Conservation (phyloP, 2,888 invertebrate genomes). For the Microdon myrmicae region DNA sequence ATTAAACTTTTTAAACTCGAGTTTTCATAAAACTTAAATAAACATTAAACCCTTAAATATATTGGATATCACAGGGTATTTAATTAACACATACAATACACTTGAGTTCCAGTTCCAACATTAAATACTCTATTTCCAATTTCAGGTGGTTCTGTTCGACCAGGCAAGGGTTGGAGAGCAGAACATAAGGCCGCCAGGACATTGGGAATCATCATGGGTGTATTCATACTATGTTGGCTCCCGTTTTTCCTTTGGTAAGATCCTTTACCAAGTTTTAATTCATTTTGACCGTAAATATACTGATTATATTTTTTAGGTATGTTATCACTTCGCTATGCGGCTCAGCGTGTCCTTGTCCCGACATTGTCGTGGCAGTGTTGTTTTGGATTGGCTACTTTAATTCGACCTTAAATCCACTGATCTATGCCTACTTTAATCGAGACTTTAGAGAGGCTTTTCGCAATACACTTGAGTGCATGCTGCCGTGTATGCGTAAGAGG, state of each 20-base stretch:
- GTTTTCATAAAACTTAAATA: no score
- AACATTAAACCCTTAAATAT: no score
- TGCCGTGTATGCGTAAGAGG: conserved; percentile 76
- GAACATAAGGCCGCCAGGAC: conserved; percentile 95
- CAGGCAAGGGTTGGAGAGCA: conserved; percentile 85
- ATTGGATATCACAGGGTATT: no score
- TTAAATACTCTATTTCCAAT: conserved; percentile 21
- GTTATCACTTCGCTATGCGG: conserved; percentile 86
- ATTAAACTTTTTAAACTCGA: no score
- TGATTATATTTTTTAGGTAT: conserved; percentile 72
- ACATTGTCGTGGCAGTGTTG: conserved; percentile 86
- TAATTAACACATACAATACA: no score
- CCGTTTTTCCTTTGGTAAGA: conserved; percentile 96
- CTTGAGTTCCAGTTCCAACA: neutral
- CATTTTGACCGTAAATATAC: neutral
- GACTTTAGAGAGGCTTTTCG: conserved; percentile 97
- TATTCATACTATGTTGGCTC: conserved; percentile 93
- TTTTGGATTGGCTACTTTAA: conserved; percentile 99
- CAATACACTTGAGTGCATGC: conserved; percentile 85
- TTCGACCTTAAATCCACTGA: conserved; percentile 92
- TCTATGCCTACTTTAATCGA: conserved; percentile 95
- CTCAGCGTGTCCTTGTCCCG: conserved; percentile 84
- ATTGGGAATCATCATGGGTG: conserved; percentile 95
- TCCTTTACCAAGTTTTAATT: conserved; percentile 13
- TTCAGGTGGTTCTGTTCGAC: conserved; percentile 71